phyloP scores from a whole-genome alignment of 2,113 vertebrate species.

The Gavialis gangeticus region DNA sequence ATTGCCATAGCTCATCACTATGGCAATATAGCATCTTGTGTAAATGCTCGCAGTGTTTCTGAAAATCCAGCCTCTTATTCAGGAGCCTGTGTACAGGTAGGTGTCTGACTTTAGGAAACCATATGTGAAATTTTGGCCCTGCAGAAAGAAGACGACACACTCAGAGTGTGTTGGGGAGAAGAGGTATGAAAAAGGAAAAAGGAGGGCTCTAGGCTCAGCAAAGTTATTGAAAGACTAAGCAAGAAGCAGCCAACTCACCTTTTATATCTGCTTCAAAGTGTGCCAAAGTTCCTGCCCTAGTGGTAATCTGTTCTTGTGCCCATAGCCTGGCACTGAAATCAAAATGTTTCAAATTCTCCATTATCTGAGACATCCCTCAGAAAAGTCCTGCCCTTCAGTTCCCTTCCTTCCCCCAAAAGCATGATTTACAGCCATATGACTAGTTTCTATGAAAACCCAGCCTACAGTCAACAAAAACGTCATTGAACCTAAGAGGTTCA shows the following conservation, averaged over 20 bases:
- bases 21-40: too few species aligned
- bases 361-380: not conserved
- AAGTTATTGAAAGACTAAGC: not conserved
- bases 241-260: not conserved
- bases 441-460: not conserved
- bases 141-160: slow-evolving; percentile 1
- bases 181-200: not conserved
- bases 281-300: not conserved
- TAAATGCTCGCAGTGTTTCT: not conserved
- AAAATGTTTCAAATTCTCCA: not conserved
- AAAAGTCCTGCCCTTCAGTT: not conserved
- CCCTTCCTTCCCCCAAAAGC: not conserved
- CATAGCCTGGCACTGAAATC: not conserved
- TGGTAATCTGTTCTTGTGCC: too few species aligned
- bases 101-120: not conserved
- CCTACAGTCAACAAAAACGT: fast-evolving
- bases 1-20: too few species aligned
- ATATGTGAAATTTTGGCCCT: not conserved
- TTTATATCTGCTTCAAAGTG: not conserved
- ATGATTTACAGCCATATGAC: not conserved
- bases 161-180: not conserved
- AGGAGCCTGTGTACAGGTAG: not conserved
- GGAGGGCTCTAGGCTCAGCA: slow-evolving; percentile 4
- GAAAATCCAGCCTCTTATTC: not conserved
- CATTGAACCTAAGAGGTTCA: not conserved